Evolutionary conservation across 2,888 invertebrate species (phyloP), one percentile per base, ranked within the genome.

Genomic region (Agrypnus murinus): DNA sequence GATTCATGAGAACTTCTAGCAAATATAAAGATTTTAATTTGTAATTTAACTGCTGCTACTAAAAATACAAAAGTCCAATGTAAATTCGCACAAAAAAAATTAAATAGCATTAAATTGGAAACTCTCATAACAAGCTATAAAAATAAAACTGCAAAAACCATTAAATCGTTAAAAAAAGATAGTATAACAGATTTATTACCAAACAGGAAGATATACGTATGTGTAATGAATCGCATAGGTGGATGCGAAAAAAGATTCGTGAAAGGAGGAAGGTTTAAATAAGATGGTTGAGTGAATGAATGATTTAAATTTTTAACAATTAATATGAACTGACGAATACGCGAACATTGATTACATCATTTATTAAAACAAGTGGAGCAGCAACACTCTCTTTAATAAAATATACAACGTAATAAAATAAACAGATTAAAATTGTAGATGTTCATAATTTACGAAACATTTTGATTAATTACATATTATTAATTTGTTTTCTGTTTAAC

Each of bases 341-440:
- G 34, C 53, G 32, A 36, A 50, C 15, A 55, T 12, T 12, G 7
- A n/a, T 55, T 55, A 14, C 36, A 15, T 34, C 55, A 38, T 17
- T 25, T 17, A 48, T 5, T 57, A 14, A 19, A 63, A 55, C 64
- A 64, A 64, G 64, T 64, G 55, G 64, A 64, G 53, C 64, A 64
- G 55, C 63, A n/a, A n/a, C 64, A 40, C 55, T 40, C 64, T n/a
- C n/a, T n/a, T n/a, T n/a, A n/a, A n/a, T 43, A 53, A 55, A 64
- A 43, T 55, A 55, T 31, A 31, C 40, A 64, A 19, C 45, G 59
- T 45, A 45, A 60, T 60, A 14, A 25, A 43, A 45, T 60, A 45
- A 60, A 31, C 45, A 60, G 59, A 60, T 60, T 25, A n/a, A 45
- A 60, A 32, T 40, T 36, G 55, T 36, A 36, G 36, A 55, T n/a